Evolutionary conservation across 1,140 invertebrate species (phyloP).

Genomic region (Sycophila sp.): DNA sequence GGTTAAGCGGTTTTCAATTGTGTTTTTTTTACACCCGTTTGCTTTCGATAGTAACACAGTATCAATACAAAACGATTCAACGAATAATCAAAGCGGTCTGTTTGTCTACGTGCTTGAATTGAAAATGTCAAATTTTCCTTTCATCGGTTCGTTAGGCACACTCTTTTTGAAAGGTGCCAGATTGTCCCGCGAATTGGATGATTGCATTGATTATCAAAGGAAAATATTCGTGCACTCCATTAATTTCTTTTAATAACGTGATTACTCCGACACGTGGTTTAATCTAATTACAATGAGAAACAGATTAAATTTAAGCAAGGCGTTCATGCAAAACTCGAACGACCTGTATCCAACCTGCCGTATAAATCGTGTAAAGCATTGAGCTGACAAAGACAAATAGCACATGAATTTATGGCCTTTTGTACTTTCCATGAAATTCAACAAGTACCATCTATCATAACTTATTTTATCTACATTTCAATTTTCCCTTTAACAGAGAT

Average conservation of each 20-base stretch:
- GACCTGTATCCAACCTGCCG: neutral
- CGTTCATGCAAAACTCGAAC: neutral
- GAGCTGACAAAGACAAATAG: conserved; percentile 17
- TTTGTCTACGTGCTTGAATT: neutral
- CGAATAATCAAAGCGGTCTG: neutral
- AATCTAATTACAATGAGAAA: too few relatives aligned
- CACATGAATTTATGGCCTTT: neutral
- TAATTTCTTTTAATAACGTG: too few relatives aligned
- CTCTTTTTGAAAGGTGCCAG: neutral
- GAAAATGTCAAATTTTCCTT: neutral
- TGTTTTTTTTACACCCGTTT: neutral
- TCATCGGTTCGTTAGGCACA: neutral
- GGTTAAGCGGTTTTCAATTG: neutral
- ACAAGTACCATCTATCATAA: conserved; percentile 24
- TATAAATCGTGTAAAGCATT: neutral
- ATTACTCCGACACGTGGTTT: too few relatives aligned
- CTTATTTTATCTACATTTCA: conserved; percentile 19
- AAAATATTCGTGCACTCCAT: too few relatives aligned
- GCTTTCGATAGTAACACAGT: neutral
- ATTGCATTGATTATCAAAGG: too few relatives aligned
- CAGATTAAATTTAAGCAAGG: neutral
- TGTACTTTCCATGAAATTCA: conserved; percentile 26
- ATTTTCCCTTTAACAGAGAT: neutral
- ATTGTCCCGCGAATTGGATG: too few relatives aligned
- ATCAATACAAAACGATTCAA: neutral